Base-by-base conservation (phyloP, 1,140 invertebrate species). In the Augochlora pura region DNA sequence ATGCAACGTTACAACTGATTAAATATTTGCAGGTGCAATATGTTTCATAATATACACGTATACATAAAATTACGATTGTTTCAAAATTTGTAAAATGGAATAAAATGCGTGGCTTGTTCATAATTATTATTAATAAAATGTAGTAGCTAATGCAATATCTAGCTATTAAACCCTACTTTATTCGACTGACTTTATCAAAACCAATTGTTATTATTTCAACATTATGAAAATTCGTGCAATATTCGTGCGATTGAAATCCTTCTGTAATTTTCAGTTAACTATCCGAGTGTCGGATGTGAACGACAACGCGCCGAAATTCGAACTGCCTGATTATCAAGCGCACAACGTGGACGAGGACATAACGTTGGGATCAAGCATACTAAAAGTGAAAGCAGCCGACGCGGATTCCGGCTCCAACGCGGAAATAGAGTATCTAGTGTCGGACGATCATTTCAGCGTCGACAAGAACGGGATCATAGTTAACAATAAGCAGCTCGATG, bases 331-430 rank as follows among this genome's bases (percentile, higher is more conserved):
- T 92, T 99, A 99, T 90, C 98, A 99, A 93, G 97, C 97, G 0
- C 97, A 98, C 90, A 98, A 98, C 90, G 96, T 99, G 6, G 97
- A 98, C 88, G 98, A 99, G 93, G 98, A 99, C 89, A 97, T 98
- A 82, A 95, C 97, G 0, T 94, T 98, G 60, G 98, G 97, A 59
- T 98, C 97, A 0, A 97, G 96, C 66, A 98, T 98, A 76, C 92
- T 98, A 32, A 97, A 97, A 92, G 98, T 99, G 5, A 98, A 98
- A 91, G 98, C 98, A 0, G 98, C 97, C 92, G 98, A 99, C 90
- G 94, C 96, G 2, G 98, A 99, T 92, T 98, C 97, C 0, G 98
- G 98, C 9, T 95, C 96, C 8, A 99, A 99, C 92, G 97, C 98
- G 8, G 97, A 98, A 92, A 98, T 99, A 69, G 97, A 97, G 89